Evolutionary conservation across 2,113 vertebrate species (phyloP).

Genomic region (Perca flavescens): DNA sequence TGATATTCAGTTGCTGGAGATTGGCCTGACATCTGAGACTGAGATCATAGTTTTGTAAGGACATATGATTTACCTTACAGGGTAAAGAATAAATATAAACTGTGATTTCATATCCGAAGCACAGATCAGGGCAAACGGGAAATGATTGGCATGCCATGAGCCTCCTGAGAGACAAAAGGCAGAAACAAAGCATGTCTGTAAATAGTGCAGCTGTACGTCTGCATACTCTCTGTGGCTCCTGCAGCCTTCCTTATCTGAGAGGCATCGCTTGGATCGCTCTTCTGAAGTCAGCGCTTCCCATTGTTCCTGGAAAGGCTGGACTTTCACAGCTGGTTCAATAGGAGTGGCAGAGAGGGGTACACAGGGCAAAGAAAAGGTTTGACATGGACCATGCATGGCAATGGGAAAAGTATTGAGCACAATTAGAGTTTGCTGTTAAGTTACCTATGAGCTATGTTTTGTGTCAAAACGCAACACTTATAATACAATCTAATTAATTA

Average conservation of each 20-base stretch:
- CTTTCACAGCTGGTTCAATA: slow-evolving; percentile 66
- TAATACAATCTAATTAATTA: background rate
- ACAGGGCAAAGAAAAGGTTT: background rate
- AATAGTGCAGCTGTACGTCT: slow-evolving; percentile 66
- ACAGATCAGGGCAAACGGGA: slow-evolving; percentile 40
- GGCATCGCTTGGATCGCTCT: slow-evolving; percentile 54
- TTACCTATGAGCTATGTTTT: background rate
- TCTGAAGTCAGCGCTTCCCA: slow-evolving; percentile 74
- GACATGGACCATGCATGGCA: slow-evolving; percentile 44
- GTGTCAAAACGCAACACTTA: background rate
- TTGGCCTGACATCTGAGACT: background rate
- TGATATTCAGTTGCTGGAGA: background rate
- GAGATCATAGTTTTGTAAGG: background rate
- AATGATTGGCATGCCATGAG: slow-evolving; percentile 70
- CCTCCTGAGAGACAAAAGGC: slow-evolving; percentile 59
- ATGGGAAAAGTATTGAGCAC: background rate
- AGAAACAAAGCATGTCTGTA: slow-evolving; percentile 76
- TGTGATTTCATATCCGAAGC: slow-evolving; percentile 20
- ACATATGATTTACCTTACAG: background rate
- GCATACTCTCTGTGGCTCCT: slow-evolving; percentile 59
- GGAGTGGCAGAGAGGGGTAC: slow-evolving; percentile 45
- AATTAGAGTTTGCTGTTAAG: background rate
- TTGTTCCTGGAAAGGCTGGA: slow-evolving; percentile 75
- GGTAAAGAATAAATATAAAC: slow-evolving; percentile 11
- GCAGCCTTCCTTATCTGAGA: slow-evolving; percentile 77